Evolutionary conservation across 2,888 invertebrate genomes (phyloP), one percentile per base, ranked within the genome.

Genomic region (Drosophila diplacantha): DNA sequence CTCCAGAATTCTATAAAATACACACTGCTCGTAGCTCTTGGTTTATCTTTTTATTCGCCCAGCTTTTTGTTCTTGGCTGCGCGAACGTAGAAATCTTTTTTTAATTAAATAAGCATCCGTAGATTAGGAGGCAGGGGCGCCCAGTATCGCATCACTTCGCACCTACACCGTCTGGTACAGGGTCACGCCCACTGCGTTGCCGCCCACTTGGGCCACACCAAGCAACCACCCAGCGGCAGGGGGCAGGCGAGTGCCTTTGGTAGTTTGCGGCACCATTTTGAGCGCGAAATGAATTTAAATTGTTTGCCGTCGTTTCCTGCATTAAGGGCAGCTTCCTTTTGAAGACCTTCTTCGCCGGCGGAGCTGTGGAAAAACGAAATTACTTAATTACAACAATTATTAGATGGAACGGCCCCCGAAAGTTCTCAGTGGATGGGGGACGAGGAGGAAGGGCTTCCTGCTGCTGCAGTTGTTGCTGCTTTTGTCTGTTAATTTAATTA

Each of bases 351-450:
- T 60, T 55, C 38, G 34, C 29, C 49, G 38, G 35, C 61, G 43
- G 31, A 54, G 46, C 35, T 54, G 54, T 55, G 16, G 44, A 58
- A 59, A 64, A 75, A 71, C 72, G 75, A 75, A 85, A 85, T 83
- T 83, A 74, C 84, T 86, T 81, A 86, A 86, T 86, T 85, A 81
- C 77, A 77, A 80, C 84, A 84, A 85, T 85, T 84, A 86, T 83
- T 80, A 82, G 79, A 75, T 54, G 82, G 73, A 59, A 74, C 73
- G 70, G 39, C 14, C 12, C 32, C 69, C 84, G 46, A 79, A 79
- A 79, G 57, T 74, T 75, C 73, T 61, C 54, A 59, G 53, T 44
- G 53, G 49, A 18, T 34, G 49, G 53, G 12, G 31, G 34, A 9
- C 5, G 35, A 2, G 52, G 26, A 12, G 16, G 24, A 24, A 20